Evolutionary conservation across 1,140 invertebrate genomes (phyloP).

Genomic region (Drosophila repletoides): DNA sequence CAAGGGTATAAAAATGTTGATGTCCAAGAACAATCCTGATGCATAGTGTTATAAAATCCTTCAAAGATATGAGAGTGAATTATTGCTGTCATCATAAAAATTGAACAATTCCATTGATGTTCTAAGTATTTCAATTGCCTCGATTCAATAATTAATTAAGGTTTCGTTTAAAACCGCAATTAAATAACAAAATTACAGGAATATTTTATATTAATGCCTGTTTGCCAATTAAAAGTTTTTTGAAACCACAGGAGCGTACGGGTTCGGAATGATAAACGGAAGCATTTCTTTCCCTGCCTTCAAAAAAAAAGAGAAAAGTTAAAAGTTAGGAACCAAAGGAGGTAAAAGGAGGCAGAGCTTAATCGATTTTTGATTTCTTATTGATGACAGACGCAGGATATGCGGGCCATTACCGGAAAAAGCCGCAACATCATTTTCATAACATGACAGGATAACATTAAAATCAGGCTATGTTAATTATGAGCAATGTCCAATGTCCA

Average conservation of each 20-base stretch:
- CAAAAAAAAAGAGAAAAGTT: constrained; percentile 2
- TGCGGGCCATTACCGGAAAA: constrained; percentile 17
- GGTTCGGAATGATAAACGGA: constrained; percentile 19
- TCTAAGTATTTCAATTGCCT: constrained; percentile 39
- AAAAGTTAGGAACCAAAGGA: neutral
- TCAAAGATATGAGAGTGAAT: neutral
- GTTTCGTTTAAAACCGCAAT: constrained; percentile 31
- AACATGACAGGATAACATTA: constrained; percentile 37
- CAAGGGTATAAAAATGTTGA: too few relatives aligned
- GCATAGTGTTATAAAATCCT: constrained; percentile 18
- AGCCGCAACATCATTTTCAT: constrained; percentile 29
- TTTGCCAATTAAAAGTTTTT: constrained; percentile 68
- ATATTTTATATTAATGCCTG: constrained; percentile 46
- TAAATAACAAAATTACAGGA: constrained; percentile 24
- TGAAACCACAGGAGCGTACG: constrained; percentile 16
- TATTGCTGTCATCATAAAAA: constrained; percentile 22
- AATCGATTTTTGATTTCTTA: constrained; percentile 78
- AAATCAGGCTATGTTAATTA: constrained; percentile 45
- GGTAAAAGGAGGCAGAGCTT: constrained; percentile 18
- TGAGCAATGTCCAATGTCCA: constrained; percentile 20
- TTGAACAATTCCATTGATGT: constrained; percentile 11
- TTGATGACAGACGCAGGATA: constrained; percentile 52
- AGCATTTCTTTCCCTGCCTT: neutral
- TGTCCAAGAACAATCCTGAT: too few relatives aligned
- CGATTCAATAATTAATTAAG: constrained; percentile 49